Conservation (phyloP, 2,113 vertebrate species). For the Cyprinodon brontotheroides region DNA sequence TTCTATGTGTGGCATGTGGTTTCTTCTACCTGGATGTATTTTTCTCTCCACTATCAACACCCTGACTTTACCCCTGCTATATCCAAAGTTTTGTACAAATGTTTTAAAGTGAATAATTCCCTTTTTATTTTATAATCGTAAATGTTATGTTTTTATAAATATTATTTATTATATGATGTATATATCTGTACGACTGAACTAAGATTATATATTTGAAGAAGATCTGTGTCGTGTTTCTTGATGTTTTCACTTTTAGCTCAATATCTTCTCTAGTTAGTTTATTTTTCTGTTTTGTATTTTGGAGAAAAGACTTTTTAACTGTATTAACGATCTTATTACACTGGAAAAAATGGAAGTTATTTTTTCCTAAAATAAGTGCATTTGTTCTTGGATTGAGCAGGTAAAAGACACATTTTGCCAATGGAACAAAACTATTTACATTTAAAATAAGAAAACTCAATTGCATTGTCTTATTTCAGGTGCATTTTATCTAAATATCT, state of each 20-base stretch:
- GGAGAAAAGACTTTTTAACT: neutral
- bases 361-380: no score
- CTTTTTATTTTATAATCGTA: slow-evolving; percentile 99
- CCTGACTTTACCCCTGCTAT: slow-evolving; percentile 80
- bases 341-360: no score
- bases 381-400: no score
- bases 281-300: accelerated
- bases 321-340: no score
- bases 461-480: no score
- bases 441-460: no score
- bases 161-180: slow-evolving; percentile 99
- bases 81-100: slow-evolving; percentile 99
- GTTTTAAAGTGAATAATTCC: slow-evolving; percentile 92
- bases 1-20: slow-evolving; percentile 57
- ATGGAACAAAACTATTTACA: no score
- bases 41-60: slow-evolving; percentile 44
- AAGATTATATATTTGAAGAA: slow-evolving; percentile 99
- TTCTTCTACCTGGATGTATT: slow-evolving; percentile 53
- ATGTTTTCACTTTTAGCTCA: neutral
- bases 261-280: neutral
- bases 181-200: slow-evolving; percentile 99
- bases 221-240: slow-evolving; percentile 68
- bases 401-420: no score
- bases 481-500: no score
- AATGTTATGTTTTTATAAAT: slow-evolving; percentile 99